Evolutionary conservation across 1,140 invertebrate species (phyloP), one percentile per base, ranked within the genome.

Genomic region (Hyposmocoma kahamanoa): DNA sequence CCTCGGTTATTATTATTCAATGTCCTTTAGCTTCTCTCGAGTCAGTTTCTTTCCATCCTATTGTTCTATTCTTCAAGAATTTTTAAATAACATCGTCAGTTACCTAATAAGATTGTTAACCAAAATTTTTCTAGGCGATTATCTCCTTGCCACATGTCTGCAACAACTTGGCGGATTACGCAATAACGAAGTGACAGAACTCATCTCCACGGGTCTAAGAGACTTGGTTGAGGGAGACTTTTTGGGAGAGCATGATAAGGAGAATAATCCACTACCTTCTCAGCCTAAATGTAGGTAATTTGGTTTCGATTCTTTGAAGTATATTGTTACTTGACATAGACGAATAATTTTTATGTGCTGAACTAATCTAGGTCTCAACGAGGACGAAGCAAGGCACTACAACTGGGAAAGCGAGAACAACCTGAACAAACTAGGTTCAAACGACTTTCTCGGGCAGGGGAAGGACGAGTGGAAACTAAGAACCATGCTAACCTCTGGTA

Each of bases 161-260:
- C 89, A 90, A 48, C 92, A 93, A 59, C 81, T 97, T n/a, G 94
- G 95, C 8, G 89, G 89, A 34, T 84, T 97, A 0, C 73, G 85
- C 21, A 89, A 89, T 52, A 87, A 89, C 51, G 87, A 95, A 88
- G 89, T 97, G 19, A 92, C 95, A 1, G 93, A 95, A 79, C 86
- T 95, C 19, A 95, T 97, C 82, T 94, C 94, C 51, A 90, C 90
- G 39, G 93, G 94, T 1, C 90, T 97, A 17, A 86, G 90, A 45
- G 93, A 97, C 76, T 89, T 96, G 53, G 91, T 94, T 26, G 92
- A 96, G 71, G 92, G 93, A 0, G 95, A 96, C 80, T 97, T 96
- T 73, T 83, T 95, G 15, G 91, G 92, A 3, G 88, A 92, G 22
- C 87, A 90, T 55, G 94, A 96, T 66, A 88, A 87, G 32, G 90